A percentile compares a stretch with the other conserved stretches of the same genome.
These are phyloP conservation scores for Sparidentex hasta DNA, from an alignment of 2,797 vertebrate genomes.

Conservation along the genomic window DNA sequence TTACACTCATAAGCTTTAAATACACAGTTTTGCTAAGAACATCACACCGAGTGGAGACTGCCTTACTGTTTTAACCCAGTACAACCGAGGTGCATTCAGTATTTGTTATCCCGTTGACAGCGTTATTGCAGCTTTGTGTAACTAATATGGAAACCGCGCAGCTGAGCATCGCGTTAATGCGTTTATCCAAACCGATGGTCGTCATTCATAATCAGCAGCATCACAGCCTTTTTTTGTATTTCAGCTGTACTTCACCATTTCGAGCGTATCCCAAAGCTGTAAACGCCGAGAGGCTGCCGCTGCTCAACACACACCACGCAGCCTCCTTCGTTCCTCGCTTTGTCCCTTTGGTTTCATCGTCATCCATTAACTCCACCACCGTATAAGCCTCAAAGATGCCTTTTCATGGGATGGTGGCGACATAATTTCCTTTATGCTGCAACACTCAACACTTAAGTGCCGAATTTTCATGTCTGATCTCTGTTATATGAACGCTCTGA, in stretches of 20 bases:
- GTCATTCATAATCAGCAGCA: conserved; percentile 19
- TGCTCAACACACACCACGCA: conserved; percentile 1
- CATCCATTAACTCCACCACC: background rate
- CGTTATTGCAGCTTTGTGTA: background rate
- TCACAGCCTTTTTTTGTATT: background rate
- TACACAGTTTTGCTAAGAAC: conserved; percentile 35
- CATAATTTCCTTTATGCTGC: conserved; percentile 54
- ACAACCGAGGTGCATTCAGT: conserved; percentile 14
- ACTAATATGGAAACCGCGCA: conserved; percentile 8
- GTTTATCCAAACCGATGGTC: conserved; percentile 12
- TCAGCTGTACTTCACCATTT: background rate
- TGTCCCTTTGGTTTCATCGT: background rate
- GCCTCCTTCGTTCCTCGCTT: conserved; percentile 13
- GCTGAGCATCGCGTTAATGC: conserved; percentile 16
- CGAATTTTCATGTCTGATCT: conserved; percentile 36
- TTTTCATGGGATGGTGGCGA: conserved; percentile 39
- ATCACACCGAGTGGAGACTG: background rate
- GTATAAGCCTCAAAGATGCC: conserved; percentile 54
- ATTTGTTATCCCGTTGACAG: conserved; percentile 7
- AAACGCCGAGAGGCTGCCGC: conserved; percentile 7
- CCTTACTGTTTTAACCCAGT: background rate
- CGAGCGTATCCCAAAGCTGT: conserved; percentile 8
- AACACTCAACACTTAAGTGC: conserved; percentile 73
- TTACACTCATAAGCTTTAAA: conserved; percentile 30
- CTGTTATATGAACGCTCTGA: conserved; percentile 17